Base-by-base conservation (phyloP, 1,140 invertebrate genomes). In the Nilaparvata lugens region DNA sequence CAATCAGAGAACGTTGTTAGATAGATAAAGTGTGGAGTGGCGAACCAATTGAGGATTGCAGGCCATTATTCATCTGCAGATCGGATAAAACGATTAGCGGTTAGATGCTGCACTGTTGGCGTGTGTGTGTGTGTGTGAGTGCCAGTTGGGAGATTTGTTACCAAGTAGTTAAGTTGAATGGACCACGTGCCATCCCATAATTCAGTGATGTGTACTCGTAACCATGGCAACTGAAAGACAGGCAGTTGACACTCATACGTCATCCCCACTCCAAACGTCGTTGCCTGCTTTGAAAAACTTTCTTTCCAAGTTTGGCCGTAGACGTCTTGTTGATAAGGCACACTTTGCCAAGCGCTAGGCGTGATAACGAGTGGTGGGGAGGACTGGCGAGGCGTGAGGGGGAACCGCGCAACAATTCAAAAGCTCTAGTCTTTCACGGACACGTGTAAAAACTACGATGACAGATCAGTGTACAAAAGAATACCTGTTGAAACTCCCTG, bases 321-420 rank as follows among this genome's bases (percentile, higher is more conserved):
- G 31, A 35, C 42, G 58, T 64, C 66, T 58, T 76, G 31, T 35
- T 35, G 31, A 35, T 35, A 35, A 35, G 31, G 31, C 31, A 35
- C 7, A 35, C 31, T 35, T 35, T 35, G 31, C 4, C 31, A 35
- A 35, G 31, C 31, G 9, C 31, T 11, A 11, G 28, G 9, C 28
- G n/a, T n/a, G n/a, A n/a, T n/a, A n/a, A n/a, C n/a, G n/a, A n/a
- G n/a, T n/a, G n/a, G 73, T 75, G 67, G 75, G 73, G 74, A 72
- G 73, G 63, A n/a, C n/a, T n/a, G n/a, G 58, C 63, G 74, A 66
- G 70, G 72, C 69, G 70, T 67, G 71, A 68, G 64, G 66, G 66
- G 62, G 65, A 70, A 68, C 64, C 67, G 66, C 67, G 62, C 63
- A 19, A 45, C 45, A 48, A 48, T 48, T 48, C 45, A 48, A 48